Base-by-base conservation (phyloP, 2,113 vertebrate species). In the Platichthys stellatus region DNA sequence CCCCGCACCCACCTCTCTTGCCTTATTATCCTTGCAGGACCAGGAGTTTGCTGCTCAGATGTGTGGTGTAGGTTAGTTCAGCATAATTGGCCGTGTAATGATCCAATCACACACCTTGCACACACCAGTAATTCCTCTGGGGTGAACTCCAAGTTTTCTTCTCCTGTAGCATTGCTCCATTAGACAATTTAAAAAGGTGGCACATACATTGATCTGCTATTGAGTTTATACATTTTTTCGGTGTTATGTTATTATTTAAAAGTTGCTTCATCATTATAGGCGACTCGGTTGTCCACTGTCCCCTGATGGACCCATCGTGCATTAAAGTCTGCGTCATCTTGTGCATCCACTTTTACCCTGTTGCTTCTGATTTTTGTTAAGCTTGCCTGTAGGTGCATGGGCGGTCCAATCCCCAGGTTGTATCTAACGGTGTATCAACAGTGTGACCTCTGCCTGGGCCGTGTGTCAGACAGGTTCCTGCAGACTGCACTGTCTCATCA, bases 11-110 rank as follows among this genome's bases (percentile, higher is more conserved):
- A 51, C 47, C 17, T 51, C 47, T 78, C 51, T 28, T 69, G 56
- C 20, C 81, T 80, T 66, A 60, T 89, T 86, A 81, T 49, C 31
- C 40, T 65, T 64, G 63, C 61, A 63, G 66, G 82, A 73, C 43
- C 73, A 76, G 76, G 59, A 66, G 69, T 72, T 83, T 61, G 75
- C 68, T 31, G 12, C 59, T 69, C 54, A 43, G 56, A 66, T 67
- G 63, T 63, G 26, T 72, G 43, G 26, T 76, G 45, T 38, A 61
- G 69, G 77, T 88, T 91, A 77, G 83, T 87, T 88, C 84, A 74
- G 73, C 74, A 83, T 86, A 91, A 93, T 91, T 92, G 74, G 54
- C 59, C 23, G 72, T 87, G 78, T 86, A 92, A 91, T 89, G 88
- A 87, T 67, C 72, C 80, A 72, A 65, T 84, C 76, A 82, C 74